Percentiles rank a stretch among this genome's conserved stretches.
Evolutionary conservation across 2,888 invertebrate species (phyloP).

Genomic region (Tetranychus piercei): DNA sequence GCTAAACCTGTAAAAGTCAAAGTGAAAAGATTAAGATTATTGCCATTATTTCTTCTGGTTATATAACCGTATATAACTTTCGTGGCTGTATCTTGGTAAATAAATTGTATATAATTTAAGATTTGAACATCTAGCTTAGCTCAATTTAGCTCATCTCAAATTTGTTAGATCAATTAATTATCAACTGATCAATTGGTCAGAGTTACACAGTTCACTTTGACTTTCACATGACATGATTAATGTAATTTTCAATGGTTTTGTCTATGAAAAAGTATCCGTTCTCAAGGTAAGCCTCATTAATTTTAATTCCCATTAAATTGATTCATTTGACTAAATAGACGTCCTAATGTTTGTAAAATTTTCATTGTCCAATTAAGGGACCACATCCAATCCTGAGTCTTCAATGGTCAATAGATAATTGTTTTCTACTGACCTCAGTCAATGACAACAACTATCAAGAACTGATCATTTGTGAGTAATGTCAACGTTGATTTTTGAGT

Average conservation of each 20-base stretch:
- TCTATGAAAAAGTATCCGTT: conserved; percentile 21
- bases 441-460: conserved; percentile 22
- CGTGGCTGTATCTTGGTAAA: too few relatives aligned
- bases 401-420: conserved; percentile 20
- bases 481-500: not conserved
- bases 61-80: too few relatives aligned
- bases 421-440: conserved; percentile 21
- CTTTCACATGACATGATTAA: not conserved
- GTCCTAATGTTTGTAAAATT: not conserved
- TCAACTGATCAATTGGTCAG: conserved; percentile 7
- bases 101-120: too few relatives aligned
- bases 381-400: conserved; percentile 19
- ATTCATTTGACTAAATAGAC: too few relatives aligned
- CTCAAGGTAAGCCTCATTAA: conserved; percentile 16
- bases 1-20: too few relatives aligned
- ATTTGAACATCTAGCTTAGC: too few relatives aligned
- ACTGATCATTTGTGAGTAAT: conserved; percentile 17
- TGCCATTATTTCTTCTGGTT: too few relatives aligned
- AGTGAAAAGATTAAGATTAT: too few relatives aligned
- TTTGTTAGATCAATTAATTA: not conserved
- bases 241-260: conserved; percentile 5
- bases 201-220: not conserved
- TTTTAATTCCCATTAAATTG: not conserved
- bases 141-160: too few relatives aligned
- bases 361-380: conserved; percentile 12